Conservation (phyloP, 1,140 invertebrate genomes). For the Drosophila burlai region DNA sequence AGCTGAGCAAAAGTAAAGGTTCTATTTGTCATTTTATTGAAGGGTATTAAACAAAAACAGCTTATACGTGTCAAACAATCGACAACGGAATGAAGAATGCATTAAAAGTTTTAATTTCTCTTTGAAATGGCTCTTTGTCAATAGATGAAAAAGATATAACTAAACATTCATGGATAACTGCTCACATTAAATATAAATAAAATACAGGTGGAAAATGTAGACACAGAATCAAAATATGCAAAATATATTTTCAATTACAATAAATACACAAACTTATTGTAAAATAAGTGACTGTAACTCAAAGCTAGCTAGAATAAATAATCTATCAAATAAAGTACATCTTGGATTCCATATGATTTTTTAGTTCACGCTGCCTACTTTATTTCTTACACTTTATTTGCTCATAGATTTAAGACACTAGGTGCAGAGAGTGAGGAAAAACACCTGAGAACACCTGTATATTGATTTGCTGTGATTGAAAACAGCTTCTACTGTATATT, state of each 20-base stretch:
- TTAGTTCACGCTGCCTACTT: not conserved
- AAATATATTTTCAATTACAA: not conserved
- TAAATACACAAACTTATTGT: not conserved
- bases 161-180: not conserved
- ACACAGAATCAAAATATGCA: not conserved
- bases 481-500: slow-evolving; percentile 25
- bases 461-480: slow-evolving; percentile 67
- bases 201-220: not conserved
- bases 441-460: slow-evolving; percentile 37
- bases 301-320: not conserved
- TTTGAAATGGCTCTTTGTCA: not conserved
- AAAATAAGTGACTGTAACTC: not conserved
- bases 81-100: not conserved
- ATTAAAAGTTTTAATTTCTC: not conserved
- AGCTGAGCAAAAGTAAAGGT: not conserved
- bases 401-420: not conserved
- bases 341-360: not conserved
- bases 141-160: not conserved
- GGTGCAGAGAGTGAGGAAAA: not conserved
- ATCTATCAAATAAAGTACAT: too few relatives aligned
- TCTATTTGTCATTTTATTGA: not conserved
- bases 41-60: not conserved
- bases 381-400: slow-evolving; percentile 4
- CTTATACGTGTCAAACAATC: not conserved
- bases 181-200: not conserved